Base-by-base conservation (phyloP, 1,140 invertebrate genomes). In the Oscheius sp. region DNA sequence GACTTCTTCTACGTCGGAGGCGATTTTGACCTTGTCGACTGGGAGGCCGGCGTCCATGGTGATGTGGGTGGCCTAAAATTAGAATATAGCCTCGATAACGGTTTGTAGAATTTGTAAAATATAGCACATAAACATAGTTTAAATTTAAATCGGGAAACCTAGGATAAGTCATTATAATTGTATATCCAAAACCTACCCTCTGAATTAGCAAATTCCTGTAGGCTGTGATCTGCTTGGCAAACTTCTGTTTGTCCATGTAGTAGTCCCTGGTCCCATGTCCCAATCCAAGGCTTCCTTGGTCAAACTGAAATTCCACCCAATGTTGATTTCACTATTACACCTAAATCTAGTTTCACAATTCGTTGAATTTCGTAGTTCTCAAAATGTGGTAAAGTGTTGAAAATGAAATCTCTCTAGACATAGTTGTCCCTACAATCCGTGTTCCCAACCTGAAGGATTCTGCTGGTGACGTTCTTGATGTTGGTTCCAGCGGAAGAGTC, bases 231-330 rank as follows among this genome's bases (percentile, higher is more conserved):
- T 83, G 81, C 36, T 83, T 82, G 3, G 59, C 79, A 61, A 83
- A 83, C 49, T 71, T 73, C 10, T 75, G 82, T 31, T 83, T 78
- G 61, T 83, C 83, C 58, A 83, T 64, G 46, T 84, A 83, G 52
- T 83, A 83, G 52, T 83, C 81, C 18, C 81, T 45, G 2, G 81
- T 78, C 28, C 62, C 64, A 35, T 72, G 62, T 13, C 81, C 81
- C 23, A 83, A 59, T 15, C 79, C 81, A 3, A 82, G 74, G 36
- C 66, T 73, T 38, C 78, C 79, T 73, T 82, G 81, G 66, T 82
- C 81, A 49, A 82, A 78, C 18, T 59, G 55, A 59, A 59, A 59
- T n/a, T n/a, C n/a, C n/a, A n/a, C n/a, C n/a, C n/a, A n/a, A n/a
- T n/a, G n/a, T n/a, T n/a, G n/a, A n/a, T n/a, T n/a, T n/a, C n/a